Conservation (phyloP, 2,113 vertebrate species). For the Bettongia penicillata region DNA sequence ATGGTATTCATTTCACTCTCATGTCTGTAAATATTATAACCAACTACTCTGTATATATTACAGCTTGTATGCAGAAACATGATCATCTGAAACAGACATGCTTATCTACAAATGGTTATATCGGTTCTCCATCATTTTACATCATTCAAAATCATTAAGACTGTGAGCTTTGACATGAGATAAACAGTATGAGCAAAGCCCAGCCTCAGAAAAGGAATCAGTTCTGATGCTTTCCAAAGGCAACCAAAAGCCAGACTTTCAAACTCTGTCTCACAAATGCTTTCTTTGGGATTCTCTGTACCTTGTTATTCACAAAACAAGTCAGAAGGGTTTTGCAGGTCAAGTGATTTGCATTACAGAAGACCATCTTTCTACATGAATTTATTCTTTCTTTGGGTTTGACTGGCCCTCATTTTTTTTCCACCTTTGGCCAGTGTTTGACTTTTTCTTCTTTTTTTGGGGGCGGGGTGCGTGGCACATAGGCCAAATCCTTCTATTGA, state of each 20-base stretch:
- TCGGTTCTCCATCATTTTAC: constrained; percentile 1
- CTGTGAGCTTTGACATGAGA: constrained; percentile 66
- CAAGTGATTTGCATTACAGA: constrained; percentile 18
- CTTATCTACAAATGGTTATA: constrained; percentile 54
- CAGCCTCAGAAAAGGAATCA: constrained; percentile 40
- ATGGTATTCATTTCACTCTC: constrained; percentile 51
- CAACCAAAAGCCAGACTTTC: constrained; percentile 11
- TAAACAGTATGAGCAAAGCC: constrained; percentile 74
- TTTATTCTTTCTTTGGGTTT: background rate
- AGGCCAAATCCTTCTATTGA: background rate
- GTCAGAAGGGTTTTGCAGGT: constrained; percentile 31
- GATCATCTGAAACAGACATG: constrained; percentile 65
- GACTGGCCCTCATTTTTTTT: background rate
- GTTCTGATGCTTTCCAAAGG: constrained; percentile 39
- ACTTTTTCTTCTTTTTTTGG: background rate
- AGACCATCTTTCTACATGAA: background rate
- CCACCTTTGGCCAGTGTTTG: background rate
- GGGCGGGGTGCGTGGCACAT: too few relatives aligned
- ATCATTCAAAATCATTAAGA: constrained; percentile 68
- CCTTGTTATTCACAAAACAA: constrained; percentile 38
- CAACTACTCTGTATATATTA: constrained; percentile 55
- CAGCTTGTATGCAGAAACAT: constrained; percentile 46
- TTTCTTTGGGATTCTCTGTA: constrained; percentile 44
- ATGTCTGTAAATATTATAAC: constrained; percentile 51
- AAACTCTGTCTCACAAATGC: constrained; percentile 30